These are phyloP conservation scores for Siniperca undulata DNA, from an alignment of 2,797 vertebrate genomes.

Conservation along the genomic window DNA sequence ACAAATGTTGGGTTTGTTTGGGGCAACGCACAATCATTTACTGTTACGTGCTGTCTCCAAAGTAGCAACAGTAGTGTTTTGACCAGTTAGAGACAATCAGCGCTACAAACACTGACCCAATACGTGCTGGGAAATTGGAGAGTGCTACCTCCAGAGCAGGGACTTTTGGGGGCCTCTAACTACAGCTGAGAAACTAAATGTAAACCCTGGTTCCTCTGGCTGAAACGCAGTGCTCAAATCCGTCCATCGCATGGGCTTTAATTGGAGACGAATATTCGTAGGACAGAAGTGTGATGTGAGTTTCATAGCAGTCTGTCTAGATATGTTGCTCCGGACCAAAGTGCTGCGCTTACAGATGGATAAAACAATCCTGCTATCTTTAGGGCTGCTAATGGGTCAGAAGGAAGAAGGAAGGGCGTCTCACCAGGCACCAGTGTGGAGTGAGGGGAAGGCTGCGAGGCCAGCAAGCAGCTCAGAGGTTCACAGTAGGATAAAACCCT, in stretches of 20 bases:
- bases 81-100: not conserved
- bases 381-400: not conserved
- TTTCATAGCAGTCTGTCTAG: not conserved
- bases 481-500: conserved; percentile 92
- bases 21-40: too few relatives aligned
- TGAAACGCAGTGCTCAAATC: too few relatives aligned
- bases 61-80: not conserved
- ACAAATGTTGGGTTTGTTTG: too few relatives aligned
- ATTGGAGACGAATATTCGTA: too few relatives aligned
- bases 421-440: conserved; percentile 91
- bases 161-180: too few relatives aligned
- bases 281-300: not conserved
- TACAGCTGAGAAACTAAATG: too few relatives aligned
- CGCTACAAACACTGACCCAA: too few relatives aligned
- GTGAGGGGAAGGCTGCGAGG: conserved; percentile 94
- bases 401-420: not conserved
- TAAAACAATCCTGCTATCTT: not conserved
- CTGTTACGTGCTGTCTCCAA: too few relatives aligned
- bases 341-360: too few relatives aligned
- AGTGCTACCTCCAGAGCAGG: not conserved
- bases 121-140: not conserved
- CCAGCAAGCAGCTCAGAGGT: conserved; percentile 90
- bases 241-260: too few relatives aligned
- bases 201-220: too few relatives aligned
- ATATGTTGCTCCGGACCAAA: not conserved